Evolutionary conservation across 2,888 invertebrate species (phyloP), one percentile per base, ranked within the genome.

Genomic region (Apeira syringaria): DNA sequence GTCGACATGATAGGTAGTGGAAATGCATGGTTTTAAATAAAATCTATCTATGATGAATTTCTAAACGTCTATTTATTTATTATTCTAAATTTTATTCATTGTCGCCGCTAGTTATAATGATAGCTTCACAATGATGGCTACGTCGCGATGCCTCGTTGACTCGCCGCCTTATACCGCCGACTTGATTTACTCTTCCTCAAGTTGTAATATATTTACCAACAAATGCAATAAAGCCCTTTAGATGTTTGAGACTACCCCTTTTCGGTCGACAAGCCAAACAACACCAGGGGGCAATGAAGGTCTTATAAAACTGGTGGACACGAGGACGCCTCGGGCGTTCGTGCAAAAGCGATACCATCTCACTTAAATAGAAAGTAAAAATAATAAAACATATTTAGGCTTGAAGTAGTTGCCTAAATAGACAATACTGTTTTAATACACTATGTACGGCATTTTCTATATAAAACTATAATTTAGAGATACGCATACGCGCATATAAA

Each of bases 331-430:
- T 63, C 59, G 59, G 75, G 84, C 81, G 77, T 73, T 84, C 81
- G 80, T 85, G 83, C 76, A 66, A 59, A 59, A 64, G 58, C 64
- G 83, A 82, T 84, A 85, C 68, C 66, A 79, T 78, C 79, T 40
- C 36, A 45, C 36, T 72, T 63, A 56, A 58, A 67, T 56, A 70
- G 66, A n/a, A n/a, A n/a, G n/a, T n/a, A n/a, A n/a, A n/a, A n/a
- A n/a, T n/a, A n/a, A n/a, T n/a, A n/a, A n/a, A n/a, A n/a, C n/a
- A n/a, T n/a, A n/a, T n/a, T n/a, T n/a, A n/a, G n/a, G n/a, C n/a
- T n/a, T n/a, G n/a, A n/a, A n/a, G n/a, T n/a, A n/a, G n/a, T n/a
- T n/a, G n/a, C n/a, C n/a, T n/a, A n/a, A n/a, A n/a, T n/a, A n/a
- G n/a, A n/a, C n/a, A n/a, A n/a, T n/a, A n/a, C n/a, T n/a, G n/a